A percentile compares a stretch with the other conserved stretches of the same genome.
These are phyloP conservation scores for Danio aesculapii DNA, from an alignment of 2,797 vertebrate genomes.

Conservation along the genomic window DNA sequence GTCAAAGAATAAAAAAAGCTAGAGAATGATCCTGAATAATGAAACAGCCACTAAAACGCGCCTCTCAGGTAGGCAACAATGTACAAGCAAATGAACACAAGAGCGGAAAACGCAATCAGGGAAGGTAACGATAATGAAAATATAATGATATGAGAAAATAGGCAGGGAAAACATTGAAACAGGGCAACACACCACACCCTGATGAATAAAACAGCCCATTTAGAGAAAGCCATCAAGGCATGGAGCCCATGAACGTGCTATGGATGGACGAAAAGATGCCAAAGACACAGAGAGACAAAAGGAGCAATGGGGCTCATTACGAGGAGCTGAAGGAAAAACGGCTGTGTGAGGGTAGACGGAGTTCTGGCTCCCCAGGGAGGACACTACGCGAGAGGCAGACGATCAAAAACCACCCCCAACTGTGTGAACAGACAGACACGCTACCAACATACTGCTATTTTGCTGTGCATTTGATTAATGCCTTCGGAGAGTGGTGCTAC, in stretches of 20 bases:
- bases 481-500: slow-evolving; percentile 42
- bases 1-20: slow-evolving; percentile 26
- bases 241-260: slow-evolving; percentile 29
- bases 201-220: slow-evolving; percentile 20
- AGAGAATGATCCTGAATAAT: slow-evolving; percentile 26
- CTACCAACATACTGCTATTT: slow-evolving; percentile 43
- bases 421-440: slow-evolving; percentile 41
- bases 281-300: slow-evolving; percentile 34
- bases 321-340: slow-evolving; percentile 43
- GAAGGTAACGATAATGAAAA: slow-evolving; percentile 16
- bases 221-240: slow-evolving; percentile 31
- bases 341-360: slow-evolving; percentile 37
- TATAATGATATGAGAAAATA: slow-evolving; percentile 17
- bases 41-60: slow-evolving; percentile 14
- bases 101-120: neutral
- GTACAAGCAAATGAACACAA: slow-evolving; percentile 12
- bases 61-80: neutral
- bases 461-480: slow-evolving; percentile 58
- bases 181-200: slow-evolving; percentile 31
- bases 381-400: slow-evolving; percentile 44
- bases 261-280: slow-evolving; percentile 16
- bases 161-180: slow-evolving; percentile 5
- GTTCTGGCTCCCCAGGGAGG: slow-evolving; percentile 56
- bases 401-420: slow-evolving; percentile 54
- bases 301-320: slow-evolving; percentile 56